Conservation (phyloP, 2,113 vertebrate genomes). For the Gyps fulvus region DNA sequence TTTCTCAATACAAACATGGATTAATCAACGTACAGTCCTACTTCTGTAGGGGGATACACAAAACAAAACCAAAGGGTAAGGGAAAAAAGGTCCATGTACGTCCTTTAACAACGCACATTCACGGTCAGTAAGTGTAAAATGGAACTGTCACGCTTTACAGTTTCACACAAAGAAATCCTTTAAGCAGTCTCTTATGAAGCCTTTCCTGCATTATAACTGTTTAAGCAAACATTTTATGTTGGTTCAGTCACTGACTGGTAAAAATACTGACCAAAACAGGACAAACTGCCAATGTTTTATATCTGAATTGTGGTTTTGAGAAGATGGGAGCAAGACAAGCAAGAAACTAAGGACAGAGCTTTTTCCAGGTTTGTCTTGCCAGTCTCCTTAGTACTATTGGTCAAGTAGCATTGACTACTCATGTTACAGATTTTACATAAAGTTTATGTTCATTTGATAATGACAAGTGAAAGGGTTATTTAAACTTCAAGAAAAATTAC, state of each 20-base stretch:
- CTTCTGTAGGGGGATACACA: not conserved
- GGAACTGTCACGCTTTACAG: not conserved
- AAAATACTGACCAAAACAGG: not conserved
- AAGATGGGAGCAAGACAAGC: not conserved
- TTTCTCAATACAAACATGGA: not conserved
- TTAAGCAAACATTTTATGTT: not conserved
- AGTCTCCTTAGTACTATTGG: not conserved
- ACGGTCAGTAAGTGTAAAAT: not conserved
- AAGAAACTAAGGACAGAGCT: no score
- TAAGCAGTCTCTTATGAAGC: not conserved
- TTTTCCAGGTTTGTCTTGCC: not conserved
- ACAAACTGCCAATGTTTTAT: not conserved
- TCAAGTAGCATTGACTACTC: not conserved
- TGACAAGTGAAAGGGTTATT: not conserved
- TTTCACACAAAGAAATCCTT: not conserved
- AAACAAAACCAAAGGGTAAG: not conserved
- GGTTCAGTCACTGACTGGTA: not conserved
- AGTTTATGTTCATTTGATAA: not conserved
- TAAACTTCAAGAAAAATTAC: not conserved
- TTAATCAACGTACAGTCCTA: not conserved
- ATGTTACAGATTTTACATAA: not conserved
- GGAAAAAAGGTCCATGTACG: not conserved
- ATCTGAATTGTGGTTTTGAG: not conserved
- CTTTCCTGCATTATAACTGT: not conserved
- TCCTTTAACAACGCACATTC: not conserved